Evolutionary conservation across 2,113 vertebrate species (phyloP), one percentile per base, ranked within the genome.

Genomic region (Tragelaphus buxtoni): DNA sequence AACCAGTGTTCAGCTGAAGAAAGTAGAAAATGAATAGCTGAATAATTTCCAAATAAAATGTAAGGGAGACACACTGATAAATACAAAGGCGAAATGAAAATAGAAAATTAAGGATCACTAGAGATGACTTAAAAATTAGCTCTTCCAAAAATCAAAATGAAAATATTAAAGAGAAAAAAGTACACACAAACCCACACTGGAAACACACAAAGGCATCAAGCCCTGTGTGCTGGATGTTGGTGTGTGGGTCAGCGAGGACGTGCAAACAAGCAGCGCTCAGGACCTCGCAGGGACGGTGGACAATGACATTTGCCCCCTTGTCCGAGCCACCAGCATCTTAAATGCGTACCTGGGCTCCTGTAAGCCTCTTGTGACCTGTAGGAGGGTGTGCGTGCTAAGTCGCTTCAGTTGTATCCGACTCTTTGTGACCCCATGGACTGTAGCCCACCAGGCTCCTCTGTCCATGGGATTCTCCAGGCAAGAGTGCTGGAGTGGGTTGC

Each of bases 351-450:
- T 22, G 49, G 82, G 42, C 42, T 72, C 55, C 22, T 4, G 4
- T 0, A 0, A 12, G n/a, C 28, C n/a, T 7, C 9, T 11, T 5
- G 12, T 3, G 60, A 5, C 20, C 1, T 32, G 9, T 3, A 1
- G 26, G 58, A 28, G 24, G 22, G 10, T 4, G 9, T 42, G 69
- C 3, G 5, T 13, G 39, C 69, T 13, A 3, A 42, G 69, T 4
- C 2, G 10, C 39, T 42, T 74, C 69, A 42, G 22, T 7, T 7
- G 22, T 42, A 13, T 26, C 22, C 3, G 11, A 74, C 69, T 74
- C 69, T 28, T 5, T 74, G 35, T 26, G 69, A 42, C 69, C 3
- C 39, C 39, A 2, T 13, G 69, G 69, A 4, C 35, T 24, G 20
- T 7, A 42, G 35, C 35, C 20, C 39, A 4, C 1, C 39, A 42